Evolutionary conservation across 2,113 vertebrate species (phyloP).

Genomic region (Nyctibius bracteatus): DNA sequence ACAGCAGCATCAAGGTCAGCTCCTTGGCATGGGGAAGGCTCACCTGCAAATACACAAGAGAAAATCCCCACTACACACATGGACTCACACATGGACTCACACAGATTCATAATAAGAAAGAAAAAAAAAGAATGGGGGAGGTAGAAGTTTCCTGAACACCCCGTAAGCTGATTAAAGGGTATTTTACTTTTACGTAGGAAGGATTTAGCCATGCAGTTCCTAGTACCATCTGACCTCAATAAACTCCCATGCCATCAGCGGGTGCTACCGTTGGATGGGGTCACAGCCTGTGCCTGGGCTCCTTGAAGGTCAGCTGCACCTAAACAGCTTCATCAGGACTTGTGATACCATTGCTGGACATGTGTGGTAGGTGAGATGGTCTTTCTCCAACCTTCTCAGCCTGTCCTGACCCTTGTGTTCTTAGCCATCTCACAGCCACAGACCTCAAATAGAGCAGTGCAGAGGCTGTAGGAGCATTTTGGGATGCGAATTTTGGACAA

Average conservation of each 20-base stretch:
- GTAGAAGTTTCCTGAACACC: conserved; percentile 21
- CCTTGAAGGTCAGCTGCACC: not conserved
- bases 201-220: conserved; percentile 50
- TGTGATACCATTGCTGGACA: not conserved
- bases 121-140: not conserved
- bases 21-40: not conserved
- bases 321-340: not conserved
- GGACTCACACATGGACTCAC: not conserved
- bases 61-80: not conserved
- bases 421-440: not conserved
- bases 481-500: not conserved
- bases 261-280: not conserved
- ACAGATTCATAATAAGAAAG: not conserved
- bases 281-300: not conserved
- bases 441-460: not conserved
- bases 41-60: not conserved
- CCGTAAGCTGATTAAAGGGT: conserved; percentile 58
- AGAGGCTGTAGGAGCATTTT: not conserved
- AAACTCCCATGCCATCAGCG: not conserved
- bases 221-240: conserved; percentile 51
- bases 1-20: rapidly evolving
- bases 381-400: not conserved
- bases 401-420: not conserved
- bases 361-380: not conserved
- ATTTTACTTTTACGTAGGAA: conserved; percentile 56